These are phyloP conservation scores for Eurystomus gularis DNA, from an alignment of 2,113 vertebrate species.

Conservation along the genomic window DNA sequence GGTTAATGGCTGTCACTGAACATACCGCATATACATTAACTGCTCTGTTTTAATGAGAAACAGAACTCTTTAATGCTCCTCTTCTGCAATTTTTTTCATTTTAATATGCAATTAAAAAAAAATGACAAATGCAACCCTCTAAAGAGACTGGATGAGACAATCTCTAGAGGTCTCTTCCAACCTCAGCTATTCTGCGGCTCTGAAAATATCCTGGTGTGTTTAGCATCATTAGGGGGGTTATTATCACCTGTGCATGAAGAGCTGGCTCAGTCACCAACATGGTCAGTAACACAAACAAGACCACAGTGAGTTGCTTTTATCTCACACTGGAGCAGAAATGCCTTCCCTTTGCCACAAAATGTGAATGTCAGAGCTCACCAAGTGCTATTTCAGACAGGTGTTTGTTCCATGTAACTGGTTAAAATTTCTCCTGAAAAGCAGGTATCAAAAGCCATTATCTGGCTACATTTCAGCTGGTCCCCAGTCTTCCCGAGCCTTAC, in stretches of 20 bases:
- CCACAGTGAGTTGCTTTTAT: neutral
- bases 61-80: neutral
- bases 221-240: neutral
- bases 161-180: neutral
- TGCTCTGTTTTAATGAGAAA: conserved; percentile 43
- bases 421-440: neutral
- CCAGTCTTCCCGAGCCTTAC: neutral
- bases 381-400: neutral
- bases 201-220: neutral
- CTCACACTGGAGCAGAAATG: neutral
- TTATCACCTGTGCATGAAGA: neutral
- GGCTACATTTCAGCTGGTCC: neutral
- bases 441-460: neutral
- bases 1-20: conserved; percentile 24
- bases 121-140: neutral
- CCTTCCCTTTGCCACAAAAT: neutral
- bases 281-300: neutral
- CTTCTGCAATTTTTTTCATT: neutral
- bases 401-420: neutral
- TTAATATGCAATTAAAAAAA: conserved; percentile 31
- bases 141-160: neutral
- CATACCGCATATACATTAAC: neutral
- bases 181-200: neutral
- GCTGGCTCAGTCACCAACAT: neutral
- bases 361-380: neutral